phyloP scores from a whole-genome alignment of 2,797 vertebrate genomes.

The Urophycis tenuis region DNA sequence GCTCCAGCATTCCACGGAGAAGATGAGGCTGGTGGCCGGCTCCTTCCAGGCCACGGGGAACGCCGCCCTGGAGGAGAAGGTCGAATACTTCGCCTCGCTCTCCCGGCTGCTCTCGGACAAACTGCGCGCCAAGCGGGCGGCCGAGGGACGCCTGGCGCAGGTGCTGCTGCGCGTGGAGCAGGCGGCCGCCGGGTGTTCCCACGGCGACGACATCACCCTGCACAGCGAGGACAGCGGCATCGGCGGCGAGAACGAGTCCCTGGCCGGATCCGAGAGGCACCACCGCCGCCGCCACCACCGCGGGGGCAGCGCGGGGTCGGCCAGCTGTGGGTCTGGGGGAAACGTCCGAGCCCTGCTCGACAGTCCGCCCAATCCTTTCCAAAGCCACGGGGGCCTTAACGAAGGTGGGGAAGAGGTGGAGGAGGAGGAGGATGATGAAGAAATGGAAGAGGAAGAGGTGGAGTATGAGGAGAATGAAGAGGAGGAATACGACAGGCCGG shows the following conservation, averaged over 20 bases:
- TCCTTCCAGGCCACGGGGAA: constrained; percentile 69
- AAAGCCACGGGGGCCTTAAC: constrained; percentile 40
- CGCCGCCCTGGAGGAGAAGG: constrained; percentile 69
- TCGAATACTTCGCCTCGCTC: constrained; percentile 71
- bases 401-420: constrained; percentile 40
- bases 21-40: constrained; percentile 70
- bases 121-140: constrained; percentile 67
- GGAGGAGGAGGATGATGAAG: constrained; percentile 27
- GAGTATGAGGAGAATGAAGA: constrained; percentile 61
- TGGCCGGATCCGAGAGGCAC: constrained; percentile 59
- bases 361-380: constrained; percentile 33
- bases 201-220: constrained; percentile 72
- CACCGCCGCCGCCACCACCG: constrained; percentile 39
- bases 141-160: constrained; percentile 69
- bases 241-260: constrained; percentile 80
- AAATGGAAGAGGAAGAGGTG: constrained; percentile 54
- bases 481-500: constrained; percentile 47
- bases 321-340: constrained; percentile 48
- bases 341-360: constrained; percentile 32
- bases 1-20: constrained; percentile 79
- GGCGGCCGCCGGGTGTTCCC: constrained; percentile 55
- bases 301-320: constrained; percentile 55
- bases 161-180: constrained; percentile 71
- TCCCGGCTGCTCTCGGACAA: constrained; percentile 70
- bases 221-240: constrained; percentile 94